Percentiles rank a stretch among this genome's conserved stretches.
Conservation (phyloP, 2,113 vertebrate species). For the Pithys albifrons region DNA sequence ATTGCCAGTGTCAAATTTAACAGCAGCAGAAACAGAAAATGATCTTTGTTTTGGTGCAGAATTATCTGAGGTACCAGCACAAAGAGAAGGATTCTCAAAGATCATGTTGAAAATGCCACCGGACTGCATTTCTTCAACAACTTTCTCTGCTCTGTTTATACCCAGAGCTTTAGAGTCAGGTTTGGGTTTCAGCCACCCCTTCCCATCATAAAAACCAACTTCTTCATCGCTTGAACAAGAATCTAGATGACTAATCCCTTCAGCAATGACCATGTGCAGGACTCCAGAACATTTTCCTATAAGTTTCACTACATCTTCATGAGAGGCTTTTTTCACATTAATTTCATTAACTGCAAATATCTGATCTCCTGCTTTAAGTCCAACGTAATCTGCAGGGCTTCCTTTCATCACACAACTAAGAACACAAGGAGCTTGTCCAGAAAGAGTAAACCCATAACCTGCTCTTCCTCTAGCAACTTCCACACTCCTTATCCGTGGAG, state of each 20-base stretch:
- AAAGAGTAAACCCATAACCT: constrained; percentile 94
- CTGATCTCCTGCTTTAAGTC: constrained; percentile 90
- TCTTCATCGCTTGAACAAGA: constrained; percentile 95
- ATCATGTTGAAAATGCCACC: constrained; percentile 97
- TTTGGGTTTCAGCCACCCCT: constrained; percentile 85
- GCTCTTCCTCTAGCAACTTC: constrained; percentile 92
- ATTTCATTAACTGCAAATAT: constrained; percentile 93
- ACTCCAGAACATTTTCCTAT: constrained; percentile 94
- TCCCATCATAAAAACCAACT: constrained; percentile 81
- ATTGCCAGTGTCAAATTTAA: constrained; percentile 61
- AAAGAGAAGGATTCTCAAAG: constrained; percentile 88
- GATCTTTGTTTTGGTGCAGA: constrained; percentile 75
- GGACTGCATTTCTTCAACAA: constrained; percentile 95
- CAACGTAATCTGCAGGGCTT: constrained; percentile 92
- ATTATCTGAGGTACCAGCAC: constrained; percentile 78
- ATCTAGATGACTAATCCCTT: constrained; percentile 80
- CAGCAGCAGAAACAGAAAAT: constrained; percentile 80
- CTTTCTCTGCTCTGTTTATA: constrained; percentile 93
- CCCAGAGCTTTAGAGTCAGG: constrained; percentile 89
- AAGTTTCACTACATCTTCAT: constrained; percentile 97
- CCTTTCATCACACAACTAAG: constrained; percentile 91
- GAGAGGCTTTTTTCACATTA: constrained; percentile 91
- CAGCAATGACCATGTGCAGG: constrained; percentile 86
- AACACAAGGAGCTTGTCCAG: constrained; percentile 92
- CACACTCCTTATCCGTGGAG: constrained; percentile 81